A percentile compares a stretch with the other conserved stretches of the same genome.
Conservation (phyloP, 2,888 invertebrate species). For the Lymantria monacha region DNA sequence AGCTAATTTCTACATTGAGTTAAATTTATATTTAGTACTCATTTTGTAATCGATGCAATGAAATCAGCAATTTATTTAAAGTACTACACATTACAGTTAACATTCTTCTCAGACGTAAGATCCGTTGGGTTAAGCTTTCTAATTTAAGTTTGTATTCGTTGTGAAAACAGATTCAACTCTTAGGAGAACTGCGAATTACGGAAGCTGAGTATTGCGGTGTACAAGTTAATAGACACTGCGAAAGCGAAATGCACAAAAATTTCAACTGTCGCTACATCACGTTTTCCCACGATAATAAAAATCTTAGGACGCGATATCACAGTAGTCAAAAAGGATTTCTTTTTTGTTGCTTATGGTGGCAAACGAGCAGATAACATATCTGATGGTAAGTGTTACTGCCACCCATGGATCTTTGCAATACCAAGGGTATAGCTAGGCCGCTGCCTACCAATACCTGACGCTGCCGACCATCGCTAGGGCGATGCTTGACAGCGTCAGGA, state of each 20-base stretch:
- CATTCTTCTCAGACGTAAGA: conserved; percentile 56
- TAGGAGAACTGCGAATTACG: conserved; percentile 33
- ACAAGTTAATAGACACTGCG: conserved; percentile 29
- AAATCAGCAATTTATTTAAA: conserved; percentile 43
- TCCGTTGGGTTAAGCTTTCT: conserved; percentile 66
- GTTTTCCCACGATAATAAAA: too few species aligned
- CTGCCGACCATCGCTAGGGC: too few species aligned
- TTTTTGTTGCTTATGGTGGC: too few species aligned
- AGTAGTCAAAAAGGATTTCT: too few species aligned
- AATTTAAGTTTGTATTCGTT: conserved; percentile 74
- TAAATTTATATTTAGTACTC: conserved; percentile 22
- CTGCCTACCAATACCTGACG: too few species aligned
- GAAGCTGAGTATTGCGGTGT: conserved; percentile 31
- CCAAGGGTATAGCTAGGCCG: too few species aligned
- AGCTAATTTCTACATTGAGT: conserved; percentile 7
- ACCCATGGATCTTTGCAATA: too few species aligned
- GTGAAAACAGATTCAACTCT: conserved; percentile 70
- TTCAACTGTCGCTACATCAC: too few species aligned
- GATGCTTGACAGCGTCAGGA: too few species aligned
- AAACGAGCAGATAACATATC: too few species aligned
- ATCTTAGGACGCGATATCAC: too few species aligned
- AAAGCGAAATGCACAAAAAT: background rate
- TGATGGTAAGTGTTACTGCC: too few species aligned
- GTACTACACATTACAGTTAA: conserved; percentile 54
- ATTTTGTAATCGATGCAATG: conserved; percentile 28